A percentile compares a stretch with the other conserved stretches of the same genome.
Evolutionary conservation across 2,113 vertebrate species (phyloP).

Genomic region (Pterocles orientalis): DNA sequence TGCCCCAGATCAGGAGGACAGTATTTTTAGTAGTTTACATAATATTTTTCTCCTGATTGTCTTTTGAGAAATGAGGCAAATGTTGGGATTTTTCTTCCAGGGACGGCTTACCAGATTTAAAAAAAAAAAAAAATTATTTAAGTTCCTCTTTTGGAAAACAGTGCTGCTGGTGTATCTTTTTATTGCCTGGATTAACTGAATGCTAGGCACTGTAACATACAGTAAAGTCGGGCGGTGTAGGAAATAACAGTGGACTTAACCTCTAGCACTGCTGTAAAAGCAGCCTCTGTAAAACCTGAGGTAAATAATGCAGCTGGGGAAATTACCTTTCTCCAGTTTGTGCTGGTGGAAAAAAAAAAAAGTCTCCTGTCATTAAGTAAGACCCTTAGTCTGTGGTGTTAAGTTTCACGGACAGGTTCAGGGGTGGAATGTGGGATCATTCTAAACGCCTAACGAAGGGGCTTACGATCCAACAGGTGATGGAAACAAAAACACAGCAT

Average conservation of each 20-base stretch:
- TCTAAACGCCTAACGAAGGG: not conserved
- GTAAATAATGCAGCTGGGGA: conserved; percentile 40
- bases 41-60: not conserved
- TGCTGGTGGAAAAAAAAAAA: not conserved
- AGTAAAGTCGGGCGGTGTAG: not conserved
- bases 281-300: conserved; percentile 6
- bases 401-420: not conserved
- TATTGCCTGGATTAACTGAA: not conserved
- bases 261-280: conserved; percentile 27
- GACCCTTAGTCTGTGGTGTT: not conserved
- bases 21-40: not conserved
- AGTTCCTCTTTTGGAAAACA: not conserved
- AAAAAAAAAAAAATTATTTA: not conserved
- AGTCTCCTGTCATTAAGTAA: not conserved
- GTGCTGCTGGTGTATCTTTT: not conserved
- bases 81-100: not conserved
- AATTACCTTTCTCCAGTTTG: not conserved
- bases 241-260: conserved; percentile 49
- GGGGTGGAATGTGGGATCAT: not conserved
- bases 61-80: not conserved
- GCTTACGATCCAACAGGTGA: not conserved
- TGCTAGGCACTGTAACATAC: not conserved
- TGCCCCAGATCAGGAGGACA: not conserved
- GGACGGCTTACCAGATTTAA: not conserved
- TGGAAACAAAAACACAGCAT: not conserved